Evolutionary conservation across 92 coral and sea anemone genomes (phyloP).

Genomic region (Zoanthus solanderi): DNA sequence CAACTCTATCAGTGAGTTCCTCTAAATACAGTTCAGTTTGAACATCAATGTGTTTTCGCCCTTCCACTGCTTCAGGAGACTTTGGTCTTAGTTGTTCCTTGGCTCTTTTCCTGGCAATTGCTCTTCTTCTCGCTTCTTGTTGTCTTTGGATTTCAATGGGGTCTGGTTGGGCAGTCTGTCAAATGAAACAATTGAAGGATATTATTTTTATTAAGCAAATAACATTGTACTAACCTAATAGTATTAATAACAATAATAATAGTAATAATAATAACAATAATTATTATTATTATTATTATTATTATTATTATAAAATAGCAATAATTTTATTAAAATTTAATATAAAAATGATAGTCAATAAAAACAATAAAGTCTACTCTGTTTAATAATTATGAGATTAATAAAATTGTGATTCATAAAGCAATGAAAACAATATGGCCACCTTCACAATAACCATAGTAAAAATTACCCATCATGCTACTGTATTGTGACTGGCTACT

Average conservation of each 20-base stretch:
- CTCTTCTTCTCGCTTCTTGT: slow-evolving; percentile 96
- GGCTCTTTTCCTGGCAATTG: slow-evolving; percentile 94
- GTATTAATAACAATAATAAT: too few relatives aligned
- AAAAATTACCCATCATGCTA: too few relatives aligned
- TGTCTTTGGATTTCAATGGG: slow-evolving; percentile 98
- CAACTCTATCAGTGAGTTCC: slow-evolving; percentile 96
- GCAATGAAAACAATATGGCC: neutral
- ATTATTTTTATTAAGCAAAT: too few relatives aligned
- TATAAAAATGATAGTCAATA: too few relatives aligned
- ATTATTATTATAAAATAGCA: too few relatives aligned
- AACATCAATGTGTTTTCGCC: slow-evolving; percentile 98
- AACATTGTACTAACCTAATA: too few relatives aligned
- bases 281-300: too few relatives aligned
- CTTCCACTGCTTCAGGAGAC: slow-evolving; percentile 97
- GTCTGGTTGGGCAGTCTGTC: slow-evolving; percentile 95
- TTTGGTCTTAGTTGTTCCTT: slow-evolving; percentile 90
- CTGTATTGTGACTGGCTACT: too few relatives aligned
- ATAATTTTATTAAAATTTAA: too few relatives aligned
- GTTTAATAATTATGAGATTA: neutral
- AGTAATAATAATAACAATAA: too few relatives aligned
- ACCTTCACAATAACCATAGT: too few relatives aligned
- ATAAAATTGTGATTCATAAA: neutral
- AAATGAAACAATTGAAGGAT: neutral
- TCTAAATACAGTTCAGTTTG: slow-evolving; percentile 97
- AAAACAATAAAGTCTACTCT: neutral